Conservation (phyloP, 2,113 vertebrate species). For the Sebastes schlegelii region DNA sequence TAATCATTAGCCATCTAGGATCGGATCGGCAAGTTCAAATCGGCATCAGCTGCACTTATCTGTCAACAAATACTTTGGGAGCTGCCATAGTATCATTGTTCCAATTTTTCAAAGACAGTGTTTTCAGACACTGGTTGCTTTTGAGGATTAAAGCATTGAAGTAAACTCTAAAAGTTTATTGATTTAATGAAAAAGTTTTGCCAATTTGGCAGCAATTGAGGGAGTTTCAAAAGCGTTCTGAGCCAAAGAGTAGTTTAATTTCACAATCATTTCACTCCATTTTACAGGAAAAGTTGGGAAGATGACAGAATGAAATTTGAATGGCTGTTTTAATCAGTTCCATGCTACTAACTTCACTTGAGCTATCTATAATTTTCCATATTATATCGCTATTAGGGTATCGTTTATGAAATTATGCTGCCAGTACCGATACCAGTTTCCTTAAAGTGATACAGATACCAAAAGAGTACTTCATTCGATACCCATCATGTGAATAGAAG, state of each 20-base stretch:
- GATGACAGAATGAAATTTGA: neutral
- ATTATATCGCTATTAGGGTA: no score
- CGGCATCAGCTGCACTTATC: neutral
- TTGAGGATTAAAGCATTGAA: neutral
- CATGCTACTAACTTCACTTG: neutral
- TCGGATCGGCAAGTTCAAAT: neutral
- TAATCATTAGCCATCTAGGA: neutral
- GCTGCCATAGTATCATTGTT: conserved; percentile 5
- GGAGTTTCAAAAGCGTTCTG: neutral
- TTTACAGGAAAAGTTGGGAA: neutral
- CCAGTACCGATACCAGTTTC: no score
- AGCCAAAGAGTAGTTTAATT: conserved; percentile 11
- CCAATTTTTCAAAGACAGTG: neutral
- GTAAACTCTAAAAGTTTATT: conserved; percentile 6
- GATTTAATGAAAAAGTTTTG: neutral
- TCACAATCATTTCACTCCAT: neutral
- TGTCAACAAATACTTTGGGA: neutral
- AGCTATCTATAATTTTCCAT: no score
- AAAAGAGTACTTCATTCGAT: no score
- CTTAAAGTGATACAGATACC: no score
- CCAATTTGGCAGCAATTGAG: conserved; percentile 7
- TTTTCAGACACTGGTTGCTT: neutral
- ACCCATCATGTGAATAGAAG: no score
- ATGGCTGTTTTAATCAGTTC: neutral
- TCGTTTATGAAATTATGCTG: no score